Evolutionary conservation across 2,888 invertebrate genomes (phyloP), one percentile per base, ranked within the genome.

Genomic region (Scaptomyza tumidula): DNA sequence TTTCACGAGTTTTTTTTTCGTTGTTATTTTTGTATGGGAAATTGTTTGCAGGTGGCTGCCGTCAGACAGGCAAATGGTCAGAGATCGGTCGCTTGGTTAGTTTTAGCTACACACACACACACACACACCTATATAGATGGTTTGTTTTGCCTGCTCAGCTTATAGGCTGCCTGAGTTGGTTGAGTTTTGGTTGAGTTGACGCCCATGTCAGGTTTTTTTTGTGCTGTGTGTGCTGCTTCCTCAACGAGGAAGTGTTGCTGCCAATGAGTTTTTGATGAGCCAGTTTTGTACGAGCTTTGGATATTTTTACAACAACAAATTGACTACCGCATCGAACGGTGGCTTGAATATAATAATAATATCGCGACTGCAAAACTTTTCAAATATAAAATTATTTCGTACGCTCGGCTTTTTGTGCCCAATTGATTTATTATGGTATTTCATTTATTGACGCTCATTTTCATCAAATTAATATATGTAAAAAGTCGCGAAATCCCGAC

Each of bases 21-120:
- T 9, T 35, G 13, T 33, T 29, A 7, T 50, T 67, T 62, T 60
- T 54, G 68, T 71, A 62, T 72, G 82, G 84, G 70, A 83, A 83
- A 83, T 88, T 80, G 81, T 71, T 84, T 53, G 87, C 83, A 83
- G 83, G 83, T 83, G 83, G 83, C 86, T 83, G 84, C 77, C 86
- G 71, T 61, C 69, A 56, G 66, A 57, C 80, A 56, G 69, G 67
- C 69, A 67, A 80, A 77, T 75, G 74, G 74, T 66, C 77, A 67
- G 61, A 55, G 61, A 62, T 77, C 72, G 67, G 67, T 43, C 49
- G 75, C 54, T 55, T 55, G 74, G 66, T 54, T 58, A 57, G 57
- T 35, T 71, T 58, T 48, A 27, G 16, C 44, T 7, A 19, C n/a
- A 50, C 50, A 24, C 50, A 50, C 31, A 33, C 46, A 50, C 31